phyloP scores from a whole-genome alignment of 1,140 invertebrate genomes.

The Lucilia cuprina region DNA sequence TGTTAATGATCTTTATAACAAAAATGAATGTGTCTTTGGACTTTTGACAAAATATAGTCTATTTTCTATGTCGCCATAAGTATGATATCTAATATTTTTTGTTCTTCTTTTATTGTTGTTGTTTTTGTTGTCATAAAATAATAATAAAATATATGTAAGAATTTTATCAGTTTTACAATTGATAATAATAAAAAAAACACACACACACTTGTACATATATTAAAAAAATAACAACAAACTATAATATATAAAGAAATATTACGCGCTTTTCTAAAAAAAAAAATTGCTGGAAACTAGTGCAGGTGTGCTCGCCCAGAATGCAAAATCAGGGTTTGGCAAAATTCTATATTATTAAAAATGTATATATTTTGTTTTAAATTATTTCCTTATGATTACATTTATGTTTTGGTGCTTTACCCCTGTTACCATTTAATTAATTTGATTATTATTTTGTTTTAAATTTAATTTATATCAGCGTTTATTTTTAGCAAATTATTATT shows the following conservation, averaged over 20 bases:
- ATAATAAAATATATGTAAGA: neutral
- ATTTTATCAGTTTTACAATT: slow-evolving; percentile 2
- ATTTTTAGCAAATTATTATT: neutral
- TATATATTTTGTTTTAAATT: neutral
- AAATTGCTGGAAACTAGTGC: neutral
- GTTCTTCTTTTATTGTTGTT: neutral
- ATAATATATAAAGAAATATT: neutral
- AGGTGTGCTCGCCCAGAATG: neutral
- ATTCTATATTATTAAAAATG: neutral
- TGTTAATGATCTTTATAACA: too few relatives aligned
- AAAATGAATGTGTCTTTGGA: too few relatives aligned
- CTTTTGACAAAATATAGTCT: too few relatives aligned
- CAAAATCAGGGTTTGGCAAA: neutral
- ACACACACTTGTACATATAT: too few relatives aligned
- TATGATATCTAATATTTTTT: neutral
- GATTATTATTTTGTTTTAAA: neutral
- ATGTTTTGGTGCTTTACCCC: neutral
- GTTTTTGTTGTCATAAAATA: neutral
- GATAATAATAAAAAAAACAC: neutral
- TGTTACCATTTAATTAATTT: neutral
- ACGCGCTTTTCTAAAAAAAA: neutral
- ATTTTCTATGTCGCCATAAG: too few relatives aligned
- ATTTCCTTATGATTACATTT: neutral
- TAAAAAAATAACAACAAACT: neutral
- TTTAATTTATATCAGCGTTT: slow-evolving; percentile 3